Evolutionary conservation across 2,113 vertebrate species (phyloP).

Genomic region (Pseudopodoces humilis): DNA sequence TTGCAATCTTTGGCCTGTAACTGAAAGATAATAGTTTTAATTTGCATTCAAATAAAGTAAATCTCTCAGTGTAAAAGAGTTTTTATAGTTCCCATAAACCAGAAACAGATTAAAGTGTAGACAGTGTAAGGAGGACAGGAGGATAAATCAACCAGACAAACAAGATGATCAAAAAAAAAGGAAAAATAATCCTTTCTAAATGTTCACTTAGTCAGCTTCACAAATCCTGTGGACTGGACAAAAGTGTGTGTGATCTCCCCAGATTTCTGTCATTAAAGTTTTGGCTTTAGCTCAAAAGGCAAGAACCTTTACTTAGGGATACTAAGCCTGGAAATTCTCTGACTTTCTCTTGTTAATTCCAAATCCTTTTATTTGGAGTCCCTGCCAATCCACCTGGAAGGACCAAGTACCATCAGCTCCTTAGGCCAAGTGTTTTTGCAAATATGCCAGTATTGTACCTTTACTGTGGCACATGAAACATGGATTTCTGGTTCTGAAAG

Average conservation of each 20-base stretch:
- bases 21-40: constrained; percentile 73
- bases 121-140: constrained; percentile 32
- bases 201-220: constrained; percentile 1
- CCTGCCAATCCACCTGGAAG: neutral
- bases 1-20: constrained; percentile 77
- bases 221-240: neutral
- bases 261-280: neutral
- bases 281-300: neutral
- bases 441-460: neutral
- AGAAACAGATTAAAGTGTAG: constrained; percentile 70
- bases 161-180: constrained; percentile 8
- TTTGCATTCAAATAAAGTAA: constrained; percentile 77
- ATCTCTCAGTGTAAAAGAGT: constrained; percentile 67
- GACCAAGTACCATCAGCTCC: neutral
- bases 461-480: neutral
- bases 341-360: neutral
- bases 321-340: neutral
- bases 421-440: neutral
- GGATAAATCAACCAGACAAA: constrained; percentile 68
- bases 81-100: constrained; percentile 72
- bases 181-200: neutral
- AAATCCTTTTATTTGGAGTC: neutral
- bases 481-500: neutral
- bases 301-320: neutral
- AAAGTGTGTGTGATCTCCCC: neutral